These are phyloP conservation scores for Malurus leucopterus DNA, from an alignment of 2,797 vertebrate species.

Conservation along the genomic window DNA sequence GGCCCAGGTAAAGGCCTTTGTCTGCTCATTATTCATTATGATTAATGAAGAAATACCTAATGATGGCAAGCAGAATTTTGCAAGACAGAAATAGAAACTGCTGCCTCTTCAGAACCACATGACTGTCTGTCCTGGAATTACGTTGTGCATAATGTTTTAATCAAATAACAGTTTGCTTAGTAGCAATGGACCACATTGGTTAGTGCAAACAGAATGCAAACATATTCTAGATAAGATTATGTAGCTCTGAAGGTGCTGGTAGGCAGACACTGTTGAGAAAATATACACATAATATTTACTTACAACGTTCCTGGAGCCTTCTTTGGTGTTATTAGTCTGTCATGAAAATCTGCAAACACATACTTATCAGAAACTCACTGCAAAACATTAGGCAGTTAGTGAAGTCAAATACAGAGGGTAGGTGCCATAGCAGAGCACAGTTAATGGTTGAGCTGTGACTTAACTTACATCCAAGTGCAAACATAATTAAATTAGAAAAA, in stretches of 20 bases:
- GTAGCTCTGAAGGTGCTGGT: constrained; percentile 2
- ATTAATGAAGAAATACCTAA: constrained; percentile 19
- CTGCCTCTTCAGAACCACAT: background rate
- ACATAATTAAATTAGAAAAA: constrained; percentile 30
- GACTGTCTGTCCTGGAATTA: background rate
- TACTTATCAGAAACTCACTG: constrained; percentile 17
- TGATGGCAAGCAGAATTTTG: constrained; percentile 3
- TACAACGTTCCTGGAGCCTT: background rate
- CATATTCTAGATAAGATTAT: background rate
- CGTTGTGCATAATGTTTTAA: background rate
- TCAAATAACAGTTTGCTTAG: background rate
- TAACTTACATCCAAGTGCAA: constrained; percentile 31
- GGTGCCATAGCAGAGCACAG: background rate
- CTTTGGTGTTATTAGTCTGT: constrained; percentile 48
- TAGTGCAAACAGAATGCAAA: constrained; percentile 11
- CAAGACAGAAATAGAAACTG: constrained; percentile 16
- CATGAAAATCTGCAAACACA: constrained; percentile 39
- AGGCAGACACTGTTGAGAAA: constrained; percentile 29
- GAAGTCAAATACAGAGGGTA: background rate
- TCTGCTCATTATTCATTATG: background rate
- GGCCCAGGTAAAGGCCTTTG: background rate
- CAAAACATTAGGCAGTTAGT: constrained; percentile 25
- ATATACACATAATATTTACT: constrained; percentile 44
- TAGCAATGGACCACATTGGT: background rate
- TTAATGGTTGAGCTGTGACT: constrained; percentile 41